Base-by-base conservation (phyloP, 2,888 invertebrate species). In the Ganaspis brasiliensis region DNA sequence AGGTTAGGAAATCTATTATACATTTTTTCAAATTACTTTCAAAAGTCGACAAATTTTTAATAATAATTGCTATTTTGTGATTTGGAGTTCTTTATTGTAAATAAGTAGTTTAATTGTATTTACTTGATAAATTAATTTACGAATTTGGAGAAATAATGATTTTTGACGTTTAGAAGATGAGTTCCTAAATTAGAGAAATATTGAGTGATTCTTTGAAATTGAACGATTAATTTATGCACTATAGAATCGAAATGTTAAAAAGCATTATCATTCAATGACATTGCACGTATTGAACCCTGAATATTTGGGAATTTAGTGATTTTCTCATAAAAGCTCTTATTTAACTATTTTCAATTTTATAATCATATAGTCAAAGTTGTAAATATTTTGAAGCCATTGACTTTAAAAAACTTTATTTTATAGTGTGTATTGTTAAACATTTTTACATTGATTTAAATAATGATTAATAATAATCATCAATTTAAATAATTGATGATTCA, bases 191-290 rank as follows among this genome's bases (percentile, higher is more conserved):
- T 10, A 67, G 5, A 10, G n/a, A 67, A 26, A 73, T 35, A 56
- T 71, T 74, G 40, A 73, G 82, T 87, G 83, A 87, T 85, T 85
- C 82, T 80, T 84, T 83, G 78, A 84, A 87, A 87, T 84, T 83
- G 81, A 73, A 9, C 37, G 24, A 71, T 75, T 87, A 86, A 87
- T 88, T 81, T 82, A 89, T 88, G 78, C 85, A 31, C 59, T 26
- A n/a, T n/a, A 74, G 76, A 71, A 82, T 84, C 80, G 78, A 74
- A 76, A 74, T 79, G 76, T 74, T 78, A 84, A 83, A 55, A 73
- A 74, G 82, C 81, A 89, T 89, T 87, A 86, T 75, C 86, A 88
- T 89, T 87, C 85, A 87, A 87, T 88, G 85, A 83, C 79, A 79
- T 81, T 77, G 80, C 75, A 74, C 74, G 56, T 73, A 75, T 67